phyloP scores from a whole-genome alignment of 2,888 invertebrate genomes.

The Cosmorhoe ocellata region DNA sequence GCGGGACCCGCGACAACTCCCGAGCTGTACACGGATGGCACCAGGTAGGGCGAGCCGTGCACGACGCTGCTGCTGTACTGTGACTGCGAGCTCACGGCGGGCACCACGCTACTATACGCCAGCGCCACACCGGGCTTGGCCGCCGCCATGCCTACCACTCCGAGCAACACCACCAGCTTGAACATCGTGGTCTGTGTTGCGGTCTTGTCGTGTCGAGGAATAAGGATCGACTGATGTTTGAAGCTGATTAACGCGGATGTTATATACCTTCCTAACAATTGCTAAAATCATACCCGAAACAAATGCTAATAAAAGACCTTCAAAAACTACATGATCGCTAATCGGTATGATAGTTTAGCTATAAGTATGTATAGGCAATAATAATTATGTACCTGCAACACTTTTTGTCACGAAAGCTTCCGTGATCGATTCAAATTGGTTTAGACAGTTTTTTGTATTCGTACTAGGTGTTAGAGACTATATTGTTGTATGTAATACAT shows the following conservation, averaged over 20 bases:
- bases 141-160: conserved; percentile 81
- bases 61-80: conserved; percentile 57
- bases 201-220: conserved; percentile 52
- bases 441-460: no score
- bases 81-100: conserved; percentile 50
- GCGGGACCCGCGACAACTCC: conserved; percentile 55
- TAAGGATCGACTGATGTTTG: conserved; percentile 69
- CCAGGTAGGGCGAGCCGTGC: conserved; percentile 50
- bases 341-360: no score
- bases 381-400: background rate
- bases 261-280: conserved; percentile 55
- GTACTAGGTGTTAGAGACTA: no score
- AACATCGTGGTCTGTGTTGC: conserved; percentile 78
- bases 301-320: conserved; percentile 67
- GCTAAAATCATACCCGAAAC: conserved; percentile 46
- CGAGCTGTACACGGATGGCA: conserved; percentile 42
- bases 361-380: no score
- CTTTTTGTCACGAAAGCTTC: conserved; percentile 28
- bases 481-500: no score
- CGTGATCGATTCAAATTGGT: conserved; percentile 11
- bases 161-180: conserved; percentile 84
- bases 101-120: conserved; percentile 53
- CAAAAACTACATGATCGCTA: conserved; percentile 36
- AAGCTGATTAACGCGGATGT: conserved; percentile 45
- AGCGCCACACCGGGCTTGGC: conserved; percentile 71